Conservation (phyloP, 2,888 invertebrate genomes). For the Drosophila recens region DNA sequence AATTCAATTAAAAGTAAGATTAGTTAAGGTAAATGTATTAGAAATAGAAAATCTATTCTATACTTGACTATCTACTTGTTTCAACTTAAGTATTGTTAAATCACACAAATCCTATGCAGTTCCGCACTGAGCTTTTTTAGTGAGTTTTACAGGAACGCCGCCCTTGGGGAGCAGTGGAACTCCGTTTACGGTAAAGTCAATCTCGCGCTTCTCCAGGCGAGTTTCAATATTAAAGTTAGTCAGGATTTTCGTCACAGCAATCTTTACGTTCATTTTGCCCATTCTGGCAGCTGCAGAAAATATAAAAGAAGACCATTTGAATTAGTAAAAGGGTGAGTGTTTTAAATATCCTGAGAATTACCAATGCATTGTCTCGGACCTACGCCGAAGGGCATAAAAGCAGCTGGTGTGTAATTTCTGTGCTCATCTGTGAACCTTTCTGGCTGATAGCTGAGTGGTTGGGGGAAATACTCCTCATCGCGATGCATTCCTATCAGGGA, state of each 20-base stretch:
- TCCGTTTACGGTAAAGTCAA: constrained; percentile 80
- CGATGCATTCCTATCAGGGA: constrained; percentile 85
- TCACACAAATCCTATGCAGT: constrained; percentile 2
- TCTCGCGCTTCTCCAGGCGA: constrained; percentile 62
- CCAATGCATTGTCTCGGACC: constrained; percentile 85
- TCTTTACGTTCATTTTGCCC: constrained; percentile 83
- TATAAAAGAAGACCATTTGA: neutral
- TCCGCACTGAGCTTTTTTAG: constrained; percentile 49
- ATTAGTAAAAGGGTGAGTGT: neutral
- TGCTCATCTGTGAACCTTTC: constrained; percentile 84
- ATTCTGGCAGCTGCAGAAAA: constrained; percentile 75
- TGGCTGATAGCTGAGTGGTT: constrained; percentile 85
- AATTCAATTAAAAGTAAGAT: neutral
- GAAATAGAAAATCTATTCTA: neutral
- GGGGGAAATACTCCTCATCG: constrained; percentile 84
- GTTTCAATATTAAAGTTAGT: constrained; percentile 76
- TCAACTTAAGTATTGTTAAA: neutral
- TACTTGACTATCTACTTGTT: neutral
- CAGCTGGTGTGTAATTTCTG: constrained; percentile 74
- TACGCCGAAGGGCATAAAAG: constrained; percentile 85
- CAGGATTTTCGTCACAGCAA: constrained; percentile 81
- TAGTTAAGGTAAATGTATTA: neutral
- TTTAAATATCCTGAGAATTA: constrained; percentile 34
- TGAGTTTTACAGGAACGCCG: constrained; percentile 77
- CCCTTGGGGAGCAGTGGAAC: constrained; percentile 76